Conservation (phyloP, 2,797 vertebrate species). For the Parotocinclus haroldoi region DNA sequence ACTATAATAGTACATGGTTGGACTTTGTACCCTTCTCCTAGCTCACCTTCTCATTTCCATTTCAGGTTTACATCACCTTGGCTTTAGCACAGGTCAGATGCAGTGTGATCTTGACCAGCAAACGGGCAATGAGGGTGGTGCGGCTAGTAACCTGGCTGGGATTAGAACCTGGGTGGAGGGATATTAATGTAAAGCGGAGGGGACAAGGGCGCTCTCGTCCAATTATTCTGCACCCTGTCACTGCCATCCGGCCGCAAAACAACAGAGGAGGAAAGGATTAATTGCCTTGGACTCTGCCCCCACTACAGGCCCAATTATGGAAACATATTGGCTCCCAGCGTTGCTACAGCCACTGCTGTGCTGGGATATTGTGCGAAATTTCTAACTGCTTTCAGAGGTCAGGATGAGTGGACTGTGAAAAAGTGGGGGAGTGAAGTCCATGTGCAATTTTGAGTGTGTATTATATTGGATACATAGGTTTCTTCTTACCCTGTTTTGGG, state of each 20-base stretch:
- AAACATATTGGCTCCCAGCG: slow-evolving; percentile 94
- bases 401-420: slow-evolving; percentile 77
- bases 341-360: slow-evolving; percentile 93
- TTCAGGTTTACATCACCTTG: slow-evolving; percentile 50
- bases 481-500: slow-evolving; percentile 14
- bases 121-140: slow-evolving; percentile 56
- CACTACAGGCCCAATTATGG: slow-evolving; percentile 97
- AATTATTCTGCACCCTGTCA: slow-evolving; percentile 95
- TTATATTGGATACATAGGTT: slow-evolving; percentile 35
- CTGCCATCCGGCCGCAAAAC: slow-evolving; percentile 88
- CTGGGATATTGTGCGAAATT: slow-evolving; percentile 99
- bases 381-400: slow-evolving; percentile 85
- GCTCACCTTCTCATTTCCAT: slow-evolving; percentile 52
- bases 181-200: slow-evolving; percentile 97
- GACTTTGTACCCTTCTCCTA: slow-evolving; percentile 19
- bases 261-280: slow-evolving; percentile 96
- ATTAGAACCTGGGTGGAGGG: slow-evolving; percentile 77
- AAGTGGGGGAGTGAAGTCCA: slow-evolving; percentile 41
- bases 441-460: slow-evolving; percentile 21
- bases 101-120: slow-evolving; percentile 73
- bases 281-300: slow-evolving; percentile 99
- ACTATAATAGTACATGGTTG: not conserved
- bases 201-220: slow-evolving; percentile 92
- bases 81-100: slow-evolving; percentile 56
- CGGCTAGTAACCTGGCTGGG: slow-evolving; percentile 61